Conservation (phyloP, 2,797 vertebrate genomes). For the Rousettus madagascariensis region DNA sequence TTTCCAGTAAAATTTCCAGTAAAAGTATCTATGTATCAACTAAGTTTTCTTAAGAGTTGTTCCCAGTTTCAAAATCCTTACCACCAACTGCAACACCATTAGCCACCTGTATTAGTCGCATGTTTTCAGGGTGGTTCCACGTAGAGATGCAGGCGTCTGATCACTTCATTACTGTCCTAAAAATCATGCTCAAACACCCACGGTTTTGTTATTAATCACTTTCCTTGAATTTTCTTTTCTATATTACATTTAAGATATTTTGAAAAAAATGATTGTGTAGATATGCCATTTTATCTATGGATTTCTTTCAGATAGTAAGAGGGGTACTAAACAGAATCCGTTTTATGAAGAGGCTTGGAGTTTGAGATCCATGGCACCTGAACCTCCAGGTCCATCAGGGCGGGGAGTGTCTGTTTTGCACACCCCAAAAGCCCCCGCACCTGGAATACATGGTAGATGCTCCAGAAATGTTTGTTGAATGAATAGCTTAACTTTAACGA, state of each 20-base stretch:
- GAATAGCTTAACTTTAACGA: background rate
- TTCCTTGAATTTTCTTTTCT: background rate
- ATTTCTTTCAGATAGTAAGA: background rate
- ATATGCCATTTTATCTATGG: background rate
- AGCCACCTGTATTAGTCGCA: rapidly evolving
- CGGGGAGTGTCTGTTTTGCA: background rate
- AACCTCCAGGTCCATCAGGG: background rate
- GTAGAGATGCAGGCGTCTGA: background rate
- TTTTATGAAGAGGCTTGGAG: background rate
- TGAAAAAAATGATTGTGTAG: background rate
- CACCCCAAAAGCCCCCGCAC: no score
- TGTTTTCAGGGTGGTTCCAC: background rate
- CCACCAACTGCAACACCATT: background rate
- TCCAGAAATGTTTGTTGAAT: background rate
- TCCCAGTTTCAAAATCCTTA: background rate
- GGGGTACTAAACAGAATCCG: background rate
- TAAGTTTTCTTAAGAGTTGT: background rate
- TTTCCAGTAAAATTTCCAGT: no score
- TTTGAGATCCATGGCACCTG: background rate
- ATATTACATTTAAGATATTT: background rate
- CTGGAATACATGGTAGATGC: background rate
- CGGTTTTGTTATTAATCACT: rapidly evolving
- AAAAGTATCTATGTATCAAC: background rate
- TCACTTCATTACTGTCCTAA: background rate
- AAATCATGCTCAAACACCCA: background rate